Percentiles rank a stretch among this genome's conserved stretches.
These are phyloP conservation scores for Odontocerum albicorne DNA, from an alignment of 2,888 invertebrate species.

Conservation along the genomic window DNA sequence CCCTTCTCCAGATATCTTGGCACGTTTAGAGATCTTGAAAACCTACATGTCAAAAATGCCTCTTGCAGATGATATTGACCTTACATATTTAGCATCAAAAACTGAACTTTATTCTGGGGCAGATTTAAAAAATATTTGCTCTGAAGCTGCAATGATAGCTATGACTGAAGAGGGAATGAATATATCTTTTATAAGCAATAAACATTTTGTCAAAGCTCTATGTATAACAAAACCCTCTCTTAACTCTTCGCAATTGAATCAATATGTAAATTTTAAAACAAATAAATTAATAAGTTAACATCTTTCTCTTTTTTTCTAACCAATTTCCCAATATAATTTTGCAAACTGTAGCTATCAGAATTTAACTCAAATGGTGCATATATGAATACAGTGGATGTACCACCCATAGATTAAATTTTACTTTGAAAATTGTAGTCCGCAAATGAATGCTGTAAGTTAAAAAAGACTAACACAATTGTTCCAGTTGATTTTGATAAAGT, in stretches of 20 bases:
- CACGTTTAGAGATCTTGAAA: constrained; percentile 52
- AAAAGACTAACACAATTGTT: too few species aligned
- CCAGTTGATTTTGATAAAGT: too few species aligned
- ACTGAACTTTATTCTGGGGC: constrained; percentile 63
- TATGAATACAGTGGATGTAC: too few species aligned
- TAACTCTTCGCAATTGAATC: constrained; percentile 25
- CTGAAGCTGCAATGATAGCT: constrained; percentile 63
- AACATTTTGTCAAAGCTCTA: constrained; percentile 48
- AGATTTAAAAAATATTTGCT: constrained; percentile 61
- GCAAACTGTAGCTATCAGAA: too few species aligned
- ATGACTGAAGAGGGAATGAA: constrained; percentile 53
- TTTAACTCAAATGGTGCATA: too few species aligned
- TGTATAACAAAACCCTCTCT: constrained; percentile 47
- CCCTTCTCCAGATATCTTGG: constrained; percentile 57
- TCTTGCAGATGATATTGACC: constrained; percentile 45
- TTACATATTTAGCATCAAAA: constrained; percentile 47
- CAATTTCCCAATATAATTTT: too few species aligned
- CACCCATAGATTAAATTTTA: too few species aligned
- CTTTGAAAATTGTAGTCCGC: too few species aligned
- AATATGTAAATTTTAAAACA: constrained; percentile 21
- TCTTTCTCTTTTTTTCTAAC: background rate
- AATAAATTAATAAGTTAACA: constrained; percentile 12
- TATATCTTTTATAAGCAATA: constrained; percentile 41
- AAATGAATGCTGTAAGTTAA: too few species aligned
- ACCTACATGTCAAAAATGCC: constrained; percentile 51